These are phyloP conservation scores for Artibeus lituratus DNA, from an alignment of 2,797 vertebrate species.

Conservation along the genomic window DNA sequence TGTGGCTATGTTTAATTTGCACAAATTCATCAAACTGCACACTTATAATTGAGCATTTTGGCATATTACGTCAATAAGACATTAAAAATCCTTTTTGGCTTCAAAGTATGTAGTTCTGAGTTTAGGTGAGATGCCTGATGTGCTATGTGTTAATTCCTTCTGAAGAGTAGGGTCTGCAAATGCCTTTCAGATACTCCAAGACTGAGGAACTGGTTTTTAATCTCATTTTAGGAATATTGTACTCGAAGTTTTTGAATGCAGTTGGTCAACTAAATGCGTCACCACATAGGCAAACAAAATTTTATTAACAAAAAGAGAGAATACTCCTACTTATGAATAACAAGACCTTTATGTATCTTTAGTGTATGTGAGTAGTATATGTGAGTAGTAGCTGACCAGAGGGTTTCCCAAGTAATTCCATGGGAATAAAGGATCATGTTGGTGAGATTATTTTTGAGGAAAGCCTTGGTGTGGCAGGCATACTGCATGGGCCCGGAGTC, in stretches of 20 bases:
- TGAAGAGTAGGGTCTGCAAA: slow-evolving; percentile 25
- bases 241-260: background rate
- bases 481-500: background rate
- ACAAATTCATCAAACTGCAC: slow-evolving; percentile 15
- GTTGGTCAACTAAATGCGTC: background rate
- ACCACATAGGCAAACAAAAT: background rate
- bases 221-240: background rate
- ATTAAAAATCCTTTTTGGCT: background rate
- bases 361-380: background rate
- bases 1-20: background rate
- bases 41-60: background rate
- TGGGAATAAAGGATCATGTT: background rate
- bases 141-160: slow-evolving; percentile 12
- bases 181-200: slow-evolving; percentile 15
- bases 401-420: background rate
- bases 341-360: background rate
- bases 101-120: background rate
- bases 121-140: background rate
- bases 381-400: background rate
- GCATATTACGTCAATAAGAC: background rate
- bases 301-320: background rate
- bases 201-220: slow-evolving; percentile 12
- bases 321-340: background rate
- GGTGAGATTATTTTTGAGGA: slow-evolving; percentile 15
- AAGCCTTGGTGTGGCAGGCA: background rate